phyloP scores from a whole-genome alignment of 2,797 vertebrate species.

The Pelodytes ibericus region DNA sequence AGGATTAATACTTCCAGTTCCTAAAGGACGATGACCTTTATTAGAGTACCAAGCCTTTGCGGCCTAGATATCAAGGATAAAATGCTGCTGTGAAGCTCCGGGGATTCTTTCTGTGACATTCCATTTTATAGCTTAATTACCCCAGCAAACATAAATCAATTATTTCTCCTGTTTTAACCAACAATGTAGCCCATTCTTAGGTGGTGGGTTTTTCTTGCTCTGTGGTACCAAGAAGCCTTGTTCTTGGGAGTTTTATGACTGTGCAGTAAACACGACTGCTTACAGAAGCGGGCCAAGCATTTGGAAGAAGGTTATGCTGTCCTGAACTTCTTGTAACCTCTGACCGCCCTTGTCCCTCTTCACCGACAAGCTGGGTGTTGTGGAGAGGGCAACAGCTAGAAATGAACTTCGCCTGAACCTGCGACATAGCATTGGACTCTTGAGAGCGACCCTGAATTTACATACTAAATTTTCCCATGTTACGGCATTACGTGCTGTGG shows the following conservation, averaged over 20 bases:
- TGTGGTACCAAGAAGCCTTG: slow-evolving; percentile 72
- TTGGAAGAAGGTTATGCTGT: slow-evolving; percentile 72
- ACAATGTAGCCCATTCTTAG: slow-evolving; percentile 85
- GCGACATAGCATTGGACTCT: slow-evolving; percentile 82
- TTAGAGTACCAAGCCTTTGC: slow-evolving; percentile 73
- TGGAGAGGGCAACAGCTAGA: slow-evolving; percentile 62
- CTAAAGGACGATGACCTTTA: slow-evolving; percentile 68
- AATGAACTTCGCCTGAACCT: slow-evolving; percentile 94
- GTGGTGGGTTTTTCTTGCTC: slow-evolving; percentile 69
- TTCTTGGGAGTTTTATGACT: slow-evolving; percentile 79
- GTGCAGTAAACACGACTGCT: slow-evolving; percentile 64
- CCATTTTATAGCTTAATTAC: slow-evolving; percentile 90
- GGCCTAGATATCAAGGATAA: slow-evolving; percentile 69
- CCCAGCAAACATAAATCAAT: slow-evolving; percentile 85
- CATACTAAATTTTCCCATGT: slow-evolving; percentile 24
- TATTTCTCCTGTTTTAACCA: slow-evolving; percentile 79
- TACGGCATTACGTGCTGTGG: not conserved
- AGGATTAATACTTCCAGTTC: slow-evolving; percentile 77
- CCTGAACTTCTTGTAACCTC: slow-evolving; percentile 87
- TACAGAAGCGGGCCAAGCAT: slow-evolving; percentile 63
- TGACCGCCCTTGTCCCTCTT: slow-evolving; percentile 80
- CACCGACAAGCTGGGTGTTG: slow-evolving; percentile 61
- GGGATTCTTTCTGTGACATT: slow-evolving; percentile 73
- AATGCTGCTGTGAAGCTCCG: slow-evolving; percentile 66
- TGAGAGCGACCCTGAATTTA: slow-evolving; percentile 35